Conservation (phyloP, 1,140 invertebrate genomes). For the Pentalonia nigronervosa region DNA sequence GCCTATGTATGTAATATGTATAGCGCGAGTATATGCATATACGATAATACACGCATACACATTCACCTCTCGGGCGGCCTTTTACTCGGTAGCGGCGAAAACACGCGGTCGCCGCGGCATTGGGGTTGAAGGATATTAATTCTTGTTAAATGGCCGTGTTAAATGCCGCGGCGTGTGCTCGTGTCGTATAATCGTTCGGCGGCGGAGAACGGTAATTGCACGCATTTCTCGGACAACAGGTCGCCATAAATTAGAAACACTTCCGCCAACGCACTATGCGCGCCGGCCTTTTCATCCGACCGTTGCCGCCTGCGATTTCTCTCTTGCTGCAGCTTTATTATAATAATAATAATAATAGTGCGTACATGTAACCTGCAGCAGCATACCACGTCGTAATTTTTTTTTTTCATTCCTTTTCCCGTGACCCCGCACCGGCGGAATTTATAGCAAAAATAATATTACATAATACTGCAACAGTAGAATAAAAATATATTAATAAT, state of each 20-base stretch:
- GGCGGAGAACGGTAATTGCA: slow-evolving; percentile 50
- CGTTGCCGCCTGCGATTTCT: background rate
- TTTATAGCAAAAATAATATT: slow-evolving; percentile 1
- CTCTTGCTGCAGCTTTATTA: background rate
- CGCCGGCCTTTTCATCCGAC: background rate
- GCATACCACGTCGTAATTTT: background rate
- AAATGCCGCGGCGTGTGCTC: slow-evolving; percentile 46
- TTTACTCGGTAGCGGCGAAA: background rate
- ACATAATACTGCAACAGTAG: background rate
- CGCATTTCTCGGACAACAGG: slow-evolving; percentile 58
- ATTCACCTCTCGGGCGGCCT: background rate
- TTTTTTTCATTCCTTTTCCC: background rate
- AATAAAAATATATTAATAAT: too few species aligned
- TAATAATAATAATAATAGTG: background rate
- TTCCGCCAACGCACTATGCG: slow-evolving; percentile 14
- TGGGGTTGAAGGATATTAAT: slow-evolving; percentile 51
- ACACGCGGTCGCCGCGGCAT: background rate
- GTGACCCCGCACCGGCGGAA: background rate
- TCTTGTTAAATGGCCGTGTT: slow-evolving; percentile 58
- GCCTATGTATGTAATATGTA: too few species aligned
- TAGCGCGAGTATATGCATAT: background rate
- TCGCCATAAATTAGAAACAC: slow-evolving; percentile 56
- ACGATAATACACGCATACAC: background rate
- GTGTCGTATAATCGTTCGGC: slow-evolving; percentile 50
- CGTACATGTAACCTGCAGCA: background rate